Evolutionary conservation across 2,113 vertebrate genomes (phyloP).

Genomic region (Grammomys surdaster): DNA sequence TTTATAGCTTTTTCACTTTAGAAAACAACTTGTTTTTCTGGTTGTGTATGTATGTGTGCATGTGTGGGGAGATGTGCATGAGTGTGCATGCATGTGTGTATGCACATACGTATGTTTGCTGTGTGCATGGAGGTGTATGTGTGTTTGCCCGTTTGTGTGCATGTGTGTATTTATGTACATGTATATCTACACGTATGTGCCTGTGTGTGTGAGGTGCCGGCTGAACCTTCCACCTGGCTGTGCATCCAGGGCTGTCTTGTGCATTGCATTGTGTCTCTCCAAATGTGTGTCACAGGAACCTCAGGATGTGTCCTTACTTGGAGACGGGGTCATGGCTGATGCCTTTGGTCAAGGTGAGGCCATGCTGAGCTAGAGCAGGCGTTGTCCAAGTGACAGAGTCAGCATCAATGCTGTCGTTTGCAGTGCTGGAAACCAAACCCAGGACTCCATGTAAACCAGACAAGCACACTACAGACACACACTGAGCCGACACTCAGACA

Average conservation of each 20-base stretch:
- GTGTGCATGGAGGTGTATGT: not conserved
- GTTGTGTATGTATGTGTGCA: not conserved
- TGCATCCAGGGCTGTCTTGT: not conserved
- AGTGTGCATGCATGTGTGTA: not conserved
- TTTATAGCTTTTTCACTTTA: not conserved
- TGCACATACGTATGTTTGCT: not conserved
- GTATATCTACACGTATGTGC: not conserved
- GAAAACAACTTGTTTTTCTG: not conserved
- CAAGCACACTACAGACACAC: not conserved
- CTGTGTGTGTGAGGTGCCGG: not conserved
- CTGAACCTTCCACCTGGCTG: not conserved
- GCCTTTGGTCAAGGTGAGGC: not conserved
- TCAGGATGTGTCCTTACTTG: not conserved
- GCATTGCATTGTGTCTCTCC: not conserved
- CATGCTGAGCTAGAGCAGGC: not conserved
- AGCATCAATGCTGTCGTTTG: not conserved
- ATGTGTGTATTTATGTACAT: not conserved
- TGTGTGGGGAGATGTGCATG: not conserved
- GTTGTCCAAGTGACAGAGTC: not conserved
- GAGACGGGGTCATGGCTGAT: not conserved
- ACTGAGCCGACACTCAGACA: not conserved
- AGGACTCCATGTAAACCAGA: not conserved
- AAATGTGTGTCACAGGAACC: not conserved
- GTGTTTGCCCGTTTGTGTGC: not conserved
- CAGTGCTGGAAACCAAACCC: not conserved